Percentiles rank a stretch among this genome's conserved stretches.
Conservation (phyloP, 2,888 invertebrate species). For the Campaea margaritaria region DNA sequence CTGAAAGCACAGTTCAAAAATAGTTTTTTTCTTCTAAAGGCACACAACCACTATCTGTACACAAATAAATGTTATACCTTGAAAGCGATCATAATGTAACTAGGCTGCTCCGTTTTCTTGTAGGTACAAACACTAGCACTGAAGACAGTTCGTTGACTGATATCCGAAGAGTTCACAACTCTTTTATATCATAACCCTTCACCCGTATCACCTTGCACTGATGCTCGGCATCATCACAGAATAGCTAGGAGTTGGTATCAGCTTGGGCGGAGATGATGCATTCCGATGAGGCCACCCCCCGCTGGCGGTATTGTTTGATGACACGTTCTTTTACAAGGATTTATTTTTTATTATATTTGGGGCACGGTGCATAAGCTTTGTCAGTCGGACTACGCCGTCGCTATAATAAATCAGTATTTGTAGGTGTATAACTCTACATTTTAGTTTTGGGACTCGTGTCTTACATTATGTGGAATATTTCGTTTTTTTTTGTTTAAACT, state of each 20-base stretch:
- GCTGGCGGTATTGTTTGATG: conserved; percentile 53
- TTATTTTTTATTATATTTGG: conserved; percentile 2
- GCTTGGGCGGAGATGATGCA: conserved; percentile 41
- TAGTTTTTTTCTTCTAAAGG: background rate
- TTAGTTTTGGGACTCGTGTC: no score
- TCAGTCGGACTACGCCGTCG: no score
- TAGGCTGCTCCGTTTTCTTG: conserved; percentile 10
- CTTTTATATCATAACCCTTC: conserved; percentile 45
- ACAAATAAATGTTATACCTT: conserved; percentile 27
- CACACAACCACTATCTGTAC: background rate
- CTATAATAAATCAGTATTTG: no score
- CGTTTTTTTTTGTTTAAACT: no score
- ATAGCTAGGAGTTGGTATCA: conserved; percentile 13
- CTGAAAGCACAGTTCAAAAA: no score
- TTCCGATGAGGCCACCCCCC: conserved; percentile 60
- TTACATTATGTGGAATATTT: no score
- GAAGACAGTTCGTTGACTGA: conserved; percentile 43
- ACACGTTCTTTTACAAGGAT: conserved; percentile 35
- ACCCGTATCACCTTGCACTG: conserved; percentile 46
- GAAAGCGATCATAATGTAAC: conserved; percentile 39
- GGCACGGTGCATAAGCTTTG: no score
- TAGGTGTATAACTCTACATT: no score
- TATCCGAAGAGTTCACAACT: conserved; percentile 39
- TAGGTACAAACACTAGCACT: conserved; percentile 32
- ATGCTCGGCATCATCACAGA: conserved; percentile 28